A percentile compares a stretch with the other conserved stretches of the same genome.
Conservation (phyloP, 2,797 vertebrate genomes). For the Phoxinus dragarum region DNA sequence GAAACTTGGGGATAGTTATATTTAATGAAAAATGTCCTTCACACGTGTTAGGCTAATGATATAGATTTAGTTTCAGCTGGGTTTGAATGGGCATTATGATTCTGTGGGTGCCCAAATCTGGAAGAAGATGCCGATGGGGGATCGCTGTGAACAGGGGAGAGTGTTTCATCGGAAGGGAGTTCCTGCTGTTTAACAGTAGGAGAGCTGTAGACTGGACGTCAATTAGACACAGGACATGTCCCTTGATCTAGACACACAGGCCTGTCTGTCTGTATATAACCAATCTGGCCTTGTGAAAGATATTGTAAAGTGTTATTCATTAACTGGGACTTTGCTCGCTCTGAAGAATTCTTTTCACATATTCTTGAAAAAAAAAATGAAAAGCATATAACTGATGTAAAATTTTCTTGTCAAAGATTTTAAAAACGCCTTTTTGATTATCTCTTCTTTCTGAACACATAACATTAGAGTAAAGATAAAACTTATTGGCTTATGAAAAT, state of each 20-base stretch:
- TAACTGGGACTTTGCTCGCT: conserved; percentile 15
- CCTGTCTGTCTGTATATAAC: not conserved
- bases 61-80: not conserved
- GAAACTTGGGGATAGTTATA: not conserved
- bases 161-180: not conserved
- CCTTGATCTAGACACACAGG: conserved; percentile 20
- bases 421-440: not conserved
- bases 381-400: not conserved
- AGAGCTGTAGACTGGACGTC: conserved; percentile 15
- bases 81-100: not conserved
- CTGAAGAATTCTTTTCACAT: conserved; percentile 17
- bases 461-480: conserved; percentile 1
- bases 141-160: not conserved
- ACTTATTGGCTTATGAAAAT: not conserved
- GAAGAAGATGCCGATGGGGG: not conserved
- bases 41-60: not conserved
- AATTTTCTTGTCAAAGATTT: conserved; percentile 28
- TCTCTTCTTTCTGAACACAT: conserved; percentile 11
- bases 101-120: not conserved
- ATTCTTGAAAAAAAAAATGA: too few species aligned
- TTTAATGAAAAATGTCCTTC: too few species aligned
- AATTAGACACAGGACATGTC: conserved; percentile 8
- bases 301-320: conserved; percentile 17
- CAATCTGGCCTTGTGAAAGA: conserved; percentile 14
- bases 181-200: conserved; percentile 25